Conservation (phyloP, 2,113 vertebrate genomes). For the Chlamydotis undulata region DNA sequence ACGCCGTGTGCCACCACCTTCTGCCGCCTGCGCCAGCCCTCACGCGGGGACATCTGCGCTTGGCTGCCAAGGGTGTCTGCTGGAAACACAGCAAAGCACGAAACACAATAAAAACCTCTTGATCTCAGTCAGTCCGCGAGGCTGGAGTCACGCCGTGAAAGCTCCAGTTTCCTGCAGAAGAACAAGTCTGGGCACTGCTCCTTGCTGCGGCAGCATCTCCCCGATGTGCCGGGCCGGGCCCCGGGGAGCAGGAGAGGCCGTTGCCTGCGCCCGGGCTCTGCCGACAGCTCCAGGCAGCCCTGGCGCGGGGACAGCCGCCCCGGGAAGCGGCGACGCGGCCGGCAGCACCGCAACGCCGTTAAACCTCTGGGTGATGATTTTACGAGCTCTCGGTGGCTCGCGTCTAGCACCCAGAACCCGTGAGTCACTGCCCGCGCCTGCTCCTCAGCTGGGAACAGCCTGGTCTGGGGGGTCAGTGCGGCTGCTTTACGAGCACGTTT, state of each 20-base stretch:
- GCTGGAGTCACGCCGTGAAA: background rate
- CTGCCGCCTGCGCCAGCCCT: too few relatives aligned
- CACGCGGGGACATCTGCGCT: background rate
- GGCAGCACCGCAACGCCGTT: rapidly evolving
- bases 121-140: background rate
- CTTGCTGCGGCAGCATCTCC: rapidly evolving
- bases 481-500: background rate
- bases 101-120: too few relatives aligned
- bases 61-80: too few relatives aligned
- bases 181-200: rapidly evolving
- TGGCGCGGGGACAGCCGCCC: background rate
- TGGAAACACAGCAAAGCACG: background rate
- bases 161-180: background rate
- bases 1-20: too few relatives aligned
- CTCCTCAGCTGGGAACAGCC: background rate
- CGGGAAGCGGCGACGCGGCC: background rate
- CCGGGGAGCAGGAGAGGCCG: too few relatives aligned
- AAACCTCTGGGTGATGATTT: background rate
- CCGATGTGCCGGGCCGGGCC: rapidly evolving
- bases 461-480: background rate
- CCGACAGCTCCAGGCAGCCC: background rate
- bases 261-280: background rate
- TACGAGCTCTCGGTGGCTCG: background rate
- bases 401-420: background rate
- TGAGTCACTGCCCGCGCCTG: background rate